Percentiles rank a stretch among this genome's conserved stretches.
Conservation (phyloP, 2,113 vertebrate genomes). For the Capreolus pygargus region DNA sequence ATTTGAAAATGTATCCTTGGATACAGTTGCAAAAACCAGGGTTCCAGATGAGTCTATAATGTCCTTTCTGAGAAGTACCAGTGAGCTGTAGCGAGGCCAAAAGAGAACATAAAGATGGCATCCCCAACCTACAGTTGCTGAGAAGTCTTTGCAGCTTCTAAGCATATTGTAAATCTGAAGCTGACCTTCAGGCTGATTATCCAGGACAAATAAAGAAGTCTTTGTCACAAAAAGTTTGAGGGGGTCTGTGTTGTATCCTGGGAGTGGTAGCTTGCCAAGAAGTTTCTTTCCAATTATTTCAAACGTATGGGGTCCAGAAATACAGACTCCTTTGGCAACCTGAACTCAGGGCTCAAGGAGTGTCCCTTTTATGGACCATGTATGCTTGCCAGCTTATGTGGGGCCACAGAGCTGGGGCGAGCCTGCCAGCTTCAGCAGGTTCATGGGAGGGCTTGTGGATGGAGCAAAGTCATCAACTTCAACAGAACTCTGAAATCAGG, state of each 20-base stretch:
- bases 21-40: background rate
- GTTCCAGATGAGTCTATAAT: background rate
- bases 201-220: background rate
- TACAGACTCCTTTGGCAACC: background rate
- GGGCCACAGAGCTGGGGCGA: background rate
- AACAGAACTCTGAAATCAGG: background rate
- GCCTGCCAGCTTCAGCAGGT: background rate
- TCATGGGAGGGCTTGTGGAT: background rate
- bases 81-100: background rate
- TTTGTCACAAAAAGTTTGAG: background rate
- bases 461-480: no score
- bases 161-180: background rate
- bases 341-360: background rate
- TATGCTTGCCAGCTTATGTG: background rate
- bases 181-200: background rate
- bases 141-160: background rate
- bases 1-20: background rate
- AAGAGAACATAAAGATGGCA: background rate
- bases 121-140: background rate
- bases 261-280: background rate
- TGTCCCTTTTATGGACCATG: background rate
- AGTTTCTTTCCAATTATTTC: background rate
- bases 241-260: background rate
- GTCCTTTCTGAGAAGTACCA: background rate
- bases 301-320: background rate